Conservation (phyloP, 2,113 vertebrate species). For the Engystomops pustulosus region DNA sequence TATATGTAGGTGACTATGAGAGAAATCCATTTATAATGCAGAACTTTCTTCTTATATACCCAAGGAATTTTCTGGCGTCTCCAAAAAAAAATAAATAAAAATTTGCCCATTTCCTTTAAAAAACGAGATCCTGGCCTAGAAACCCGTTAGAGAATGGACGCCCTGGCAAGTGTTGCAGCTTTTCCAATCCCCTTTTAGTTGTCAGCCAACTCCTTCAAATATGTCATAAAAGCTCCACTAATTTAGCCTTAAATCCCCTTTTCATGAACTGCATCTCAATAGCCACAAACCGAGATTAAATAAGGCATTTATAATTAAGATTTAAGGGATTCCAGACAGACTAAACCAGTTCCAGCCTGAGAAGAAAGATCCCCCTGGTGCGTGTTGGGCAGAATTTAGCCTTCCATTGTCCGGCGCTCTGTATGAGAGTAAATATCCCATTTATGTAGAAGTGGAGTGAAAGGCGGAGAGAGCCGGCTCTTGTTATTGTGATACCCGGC, state of each 20-base stretch:
- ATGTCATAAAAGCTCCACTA: slow-evolving; percentile 63
- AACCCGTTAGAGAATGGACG: not conserved
- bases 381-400: not conserved
- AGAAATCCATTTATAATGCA: not conserved
- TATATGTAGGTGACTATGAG: not conserved
- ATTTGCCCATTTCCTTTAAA: not conserved
- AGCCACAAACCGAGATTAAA: slow-evolving; percentile 73
- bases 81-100: no score
- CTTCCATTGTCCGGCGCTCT: slow-evolving; percentile 11
- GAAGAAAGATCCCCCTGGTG: slow-evolving; percentile 65
- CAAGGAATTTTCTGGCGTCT: not conserved
- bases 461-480: slow-evolving; percentile 11
- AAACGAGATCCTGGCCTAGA: not conserved
- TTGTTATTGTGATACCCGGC: slow-evolving; percentile 14
- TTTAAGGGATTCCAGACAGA: slow-evolving; percentile 74
- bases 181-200: slow-evolving; percentile 51
- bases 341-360: slow-evolving; percentile 71
- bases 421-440: not conserved
- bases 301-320: slow-evolving; percentile 75
- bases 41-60: not conserved
- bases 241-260: slow-evolving; percentile 69
- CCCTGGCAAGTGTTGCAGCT: slow-evolving; percentile 35
- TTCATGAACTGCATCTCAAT: slow-evolving; percentile 70
- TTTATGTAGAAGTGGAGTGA: slow-evolving; percentile 29
- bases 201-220: slow-evolving; percentile 40